These are phyloP conservation scores for Osedax fenrisi DNA, from an alignment of 2,888 invertebrate species.

Conservation along the genomic window DNA sequence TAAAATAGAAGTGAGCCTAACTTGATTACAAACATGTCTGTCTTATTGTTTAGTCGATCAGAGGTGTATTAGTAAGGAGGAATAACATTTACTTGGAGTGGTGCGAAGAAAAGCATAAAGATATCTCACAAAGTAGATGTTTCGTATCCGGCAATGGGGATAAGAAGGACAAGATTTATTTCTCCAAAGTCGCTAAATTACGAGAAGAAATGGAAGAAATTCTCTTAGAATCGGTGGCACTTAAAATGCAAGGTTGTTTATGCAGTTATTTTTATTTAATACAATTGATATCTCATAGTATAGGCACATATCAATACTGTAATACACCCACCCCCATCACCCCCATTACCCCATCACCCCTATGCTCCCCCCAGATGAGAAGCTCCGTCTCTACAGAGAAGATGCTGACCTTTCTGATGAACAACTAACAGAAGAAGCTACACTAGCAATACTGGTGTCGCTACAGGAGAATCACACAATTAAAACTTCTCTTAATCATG, in stretches of 20 bases:
- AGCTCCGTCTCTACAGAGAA: background rate
- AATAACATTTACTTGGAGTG: background rate
- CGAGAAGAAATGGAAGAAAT: slow-evolving; percentile 21
- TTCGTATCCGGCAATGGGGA: background rate
- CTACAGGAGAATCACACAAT: slow-evolving; percentile 41
- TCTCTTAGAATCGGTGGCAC: slow-evolving; percentile 26
- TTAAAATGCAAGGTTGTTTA: slow-evolving; percentile 19
- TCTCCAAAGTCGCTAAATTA: slow-evolving; percentile 16
- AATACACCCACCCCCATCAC: too few species aligned
- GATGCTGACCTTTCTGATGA: slow-evolving; percentile 27
- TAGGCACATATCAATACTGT: too few species aligned
- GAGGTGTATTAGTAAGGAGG: background rate
- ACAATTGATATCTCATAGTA: too few species aligned
- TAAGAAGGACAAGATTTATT: background rate
- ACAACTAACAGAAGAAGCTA: slow-evolving; percentile 37
- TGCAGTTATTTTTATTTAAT: background rate
- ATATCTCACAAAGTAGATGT: background rate
- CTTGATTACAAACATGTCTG: too few species aligned
- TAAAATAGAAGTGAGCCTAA: too few species aligned
- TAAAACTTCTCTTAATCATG: background rate
- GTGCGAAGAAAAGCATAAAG: background rate
- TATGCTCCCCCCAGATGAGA: background rate
- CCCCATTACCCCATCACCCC: too few species aligned
- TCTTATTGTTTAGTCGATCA: too few species aligned
- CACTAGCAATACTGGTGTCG: slow-evolving; percentile 39